Evolutionary conservation across 30 jellyfish, hydroid and myxozoan species (phyloP).

Genomic region (Rhopilema esculentum): DNA sequence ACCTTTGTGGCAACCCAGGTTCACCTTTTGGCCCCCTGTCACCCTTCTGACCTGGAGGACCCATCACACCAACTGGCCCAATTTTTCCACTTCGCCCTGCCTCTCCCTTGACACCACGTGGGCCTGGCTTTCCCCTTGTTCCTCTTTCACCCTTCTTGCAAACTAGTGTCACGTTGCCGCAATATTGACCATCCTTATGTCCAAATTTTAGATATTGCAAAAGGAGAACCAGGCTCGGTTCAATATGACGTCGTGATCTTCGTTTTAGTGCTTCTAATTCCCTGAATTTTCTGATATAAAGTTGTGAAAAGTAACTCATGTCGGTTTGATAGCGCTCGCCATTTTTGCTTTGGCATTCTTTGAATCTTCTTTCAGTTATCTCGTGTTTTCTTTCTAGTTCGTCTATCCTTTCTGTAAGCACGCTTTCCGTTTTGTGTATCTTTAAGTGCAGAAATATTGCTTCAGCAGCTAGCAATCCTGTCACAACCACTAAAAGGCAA

Average conservation of each 20-base stretch:
- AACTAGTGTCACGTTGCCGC: background rate
- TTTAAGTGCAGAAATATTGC: conserved; percentile 12
- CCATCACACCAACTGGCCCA: conserved; percentile 2
- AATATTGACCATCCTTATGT: background rate
- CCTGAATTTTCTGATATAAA: no score
- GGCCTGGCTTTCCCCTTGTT: conserved; percentile 33
- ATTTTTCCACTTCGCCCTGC: conserved; percentile 6
- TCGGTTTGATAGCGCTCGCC: background rate
- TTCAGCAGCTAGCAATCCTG: no score
- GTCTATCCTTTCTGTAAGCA: background rate
- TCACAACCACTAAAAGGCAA: no score
- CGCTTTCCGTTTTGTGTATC: background rate
- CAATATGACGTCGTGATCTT: background rate
- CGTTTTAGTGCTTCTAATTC: no score
- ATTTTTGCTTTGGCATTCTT: background rate
- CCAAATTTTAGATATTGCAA: background rate
- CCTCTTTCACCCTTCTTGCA: conserved; percentile 42
- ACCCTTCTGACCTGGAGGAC: background rate
- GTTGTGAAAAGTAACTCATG: background rate
- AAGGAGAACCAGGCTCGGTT: background rate
- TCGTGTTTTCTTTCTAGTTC: background rate
- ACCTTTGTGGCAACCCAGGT: conserved; percentile 10
- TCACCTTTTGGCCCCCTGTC: conserved; percentile 34
- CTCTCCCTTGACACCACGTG: conserved; percentile 19
- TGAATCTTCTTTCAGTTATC: background rate